Percentiles rank a stretch among this genome's conserved stretches.
These are phyloP conservation scores for Pogonophryne albipinna DNA, from an alignment of 2,797 vertebrate genomes.

Conservation along the genomic window DNA sequence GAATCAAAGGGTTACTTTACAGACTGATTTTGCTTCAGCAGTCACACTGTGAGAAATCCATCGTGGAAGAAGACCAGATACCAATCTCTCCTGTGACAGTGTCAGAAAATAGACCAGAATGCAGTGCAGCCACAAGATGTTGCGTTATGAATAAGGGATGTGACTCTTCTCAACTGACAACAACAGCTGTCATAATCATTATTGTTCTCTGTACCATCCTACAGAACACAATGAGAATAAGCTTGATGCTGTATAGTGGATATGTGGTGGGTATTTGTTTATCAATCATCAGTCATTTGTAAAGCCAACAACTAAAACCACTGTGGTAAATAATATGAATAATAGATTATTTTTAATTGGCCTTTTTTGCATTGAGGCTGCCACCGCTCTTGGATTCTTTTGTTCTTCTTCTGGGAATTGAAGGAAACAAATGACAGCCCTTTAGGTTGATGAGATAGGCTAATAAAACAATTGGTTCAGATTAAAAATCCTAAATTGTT, in stretches of 20 bases:
- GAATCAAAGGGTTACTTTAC: slow-evolving; percentile 41
- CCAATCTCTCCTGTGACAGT: slow-evolving; percentile 45
- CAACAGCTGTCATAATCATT: slow-evolving; percentile 58
- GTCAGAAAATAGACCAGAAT: slow-evolving; percentile 64
- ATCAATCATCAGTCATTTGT: slow-evolving; percentile 14
- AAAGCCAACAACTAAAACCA: slow-evolving; percentile 1
- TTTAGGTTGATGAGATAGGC: not conserved
- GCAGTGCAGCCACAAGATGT: slow-evolving; percentile 48
- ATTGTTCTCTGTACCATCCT: slow-evolving; percentile 43
- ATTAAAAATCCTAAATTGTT: slow-evolving; percentile 16
- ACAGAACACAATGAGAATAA: slow-evolving; percentile 21
- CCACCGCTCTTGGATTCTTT: not conserved
- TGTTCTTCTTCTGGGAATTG: slow-evolving; percentile 23
- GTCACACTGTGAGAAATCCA: slow-evolving; percentile 41
- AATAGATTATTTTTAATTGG: not conserved
- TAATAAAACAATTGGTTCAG: slow-evolving; percentile 17
- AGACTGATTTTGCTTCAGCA: slow-evolving; percentile 43
- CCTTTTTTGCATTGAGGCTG: not conserved
- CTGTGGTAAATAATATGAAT: too few relatives aligned
- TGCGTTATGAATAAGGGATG: slow-evolving; percentile 59
- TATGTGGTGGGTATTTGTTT: slow-evolving; percentile 9
- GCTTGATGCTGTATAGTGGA: slow-evolving; percentile 10
- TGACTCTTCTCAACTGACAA: slow-evolving; percentile 46
- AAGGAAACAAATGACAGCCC: slow-evolving; percentile 1
- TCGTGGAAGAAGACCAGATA: slow-evolving; percentile 36